phyloP scores from a whole-genome alignment of 2,888 invertebrate species.

The Nycteola revayana region DNA sequence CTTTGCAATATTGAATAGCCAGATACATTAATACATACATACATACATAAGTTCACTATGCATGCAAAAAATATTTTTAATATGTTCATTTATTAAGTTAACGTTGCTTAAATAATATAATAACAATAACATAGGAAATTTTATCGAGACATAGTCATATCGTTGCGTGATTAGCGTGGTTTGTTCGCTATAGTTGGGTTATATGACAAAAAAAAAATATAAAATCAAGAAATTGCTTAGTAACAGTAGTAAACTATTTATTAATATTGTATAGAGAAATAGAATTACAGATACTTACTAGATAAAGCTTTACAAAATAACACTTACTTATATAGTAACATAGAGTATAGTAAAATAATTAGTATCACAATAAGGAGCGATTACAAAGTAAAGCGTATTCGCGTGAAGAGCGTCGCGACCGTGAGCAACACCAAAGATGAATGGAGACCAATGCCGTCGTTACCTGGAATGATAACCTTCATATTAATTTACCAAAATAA shows the following conservation, averaged over 20 bases:
- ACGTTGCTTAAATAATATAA: too few species aligned
- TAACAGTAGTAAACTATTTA: slow-evolving; percentile 27
- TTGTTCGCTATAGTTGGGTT: too few species aligned
- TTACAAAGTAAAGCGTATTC: slow-evolving; percentile 21
- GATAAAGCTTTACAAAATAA: slow-evolving; percentile 37
- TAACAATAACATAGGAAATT: too few species aligned
- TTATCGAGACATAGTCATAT: too few species aligned
- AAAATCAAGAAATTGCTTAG: slow-evolving; percentile 14
- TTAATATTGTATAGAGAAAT: slow-evolving; percentile 18
- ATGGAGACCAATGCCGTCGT: slow-evolving; percentile 18
- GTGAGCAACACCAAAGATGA: slow-evolving; percentile 30
- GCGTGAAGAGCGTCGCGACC: slow-evolving; percentile 20
- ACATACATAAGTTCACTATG: too few species aligned
- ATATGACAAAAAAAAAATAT: neutral
- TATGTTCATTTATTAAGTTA: too few species aligned
- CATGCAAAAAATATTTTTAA: too few species aligned
- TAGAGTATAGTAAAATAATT: slow-evolving; percentile 27
- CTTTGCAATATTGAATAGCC: too few species aligned
- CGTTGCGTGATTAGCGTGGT: too few species aligned
- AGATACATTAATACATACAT: too few species aligned
- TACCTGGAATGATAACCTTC: slow-evolving; percentile 22
- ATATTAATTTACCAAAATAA: too few species aligned
- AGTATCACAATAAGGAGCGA: slow-evolving; percentile 42
- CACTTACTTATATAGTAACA: slow-evolving; percentile 32
- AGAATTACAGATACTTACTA: slow-evolving; percentile 18